Evolutionary conservation across 2,797 vertebrate species (phyloP).

Genomic region (Hydrocynus forskahlii): DNA sequence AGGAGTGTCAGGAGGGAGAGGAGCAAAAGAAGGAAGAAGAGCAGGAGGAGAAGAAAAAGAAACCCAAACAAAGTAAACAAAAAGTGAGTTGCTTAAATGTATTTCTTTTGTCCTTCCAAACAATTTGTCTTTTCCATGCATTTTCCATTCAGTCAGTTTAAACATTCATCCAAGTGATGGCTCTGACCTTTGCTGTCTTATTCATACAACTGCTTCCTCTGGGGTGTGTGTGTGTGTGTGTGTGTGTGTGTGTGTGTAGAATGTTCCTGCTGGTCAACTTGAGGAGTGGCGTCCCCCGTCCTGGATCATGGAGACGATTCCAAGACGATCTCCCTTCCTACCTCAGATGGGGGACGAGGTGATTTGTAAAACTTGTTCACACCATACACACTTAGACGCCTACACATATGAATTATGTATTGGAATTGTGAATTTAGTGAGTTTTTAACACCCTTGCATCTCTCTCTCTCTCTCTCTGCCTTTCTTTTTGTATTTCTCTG

Average conservation of each 20-base stretch:
- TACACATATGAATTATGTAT: neutral
- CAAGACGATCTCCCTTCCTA: constrained; percentile 92
- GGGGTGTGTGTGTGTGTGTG: neutral
- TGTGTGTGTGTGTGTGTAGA: constrained; percentile 34
- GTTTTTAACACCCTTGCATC: too few species aligned
- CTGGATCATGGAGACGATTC: constrained; percentile 95
- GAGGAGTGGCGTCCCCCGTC: constrained; percentile 92
- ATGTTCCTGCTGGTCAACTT: constrained; percentile 84
- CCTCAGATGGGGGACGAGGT: constrained; percentile 99
- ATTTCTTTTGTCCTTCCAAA: neutral
- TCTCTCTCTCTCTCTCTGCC: neutral
- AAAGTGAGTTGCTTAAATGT: constrained; percentile 74
- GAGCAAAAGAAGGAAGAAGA: constrained; percentile 52
- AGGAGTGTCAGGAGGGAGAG: constrained; percentile 63
- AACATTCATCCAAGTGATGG: neutral
- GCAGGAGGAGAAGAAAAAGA: constrained; percentile 79
- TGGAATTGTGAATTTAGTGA: neutral
- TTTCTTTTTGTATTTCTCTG: neutral
- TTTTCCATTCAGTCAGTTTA: neutral
- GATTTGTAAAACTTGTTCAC: constrained; percentile 32
- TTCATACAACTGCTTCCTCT: too few species aligned
- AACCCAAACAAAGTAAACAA: constrained; percentile 87
- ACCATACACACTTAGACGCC: neutral
- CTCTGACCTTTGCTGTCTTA: neutral
- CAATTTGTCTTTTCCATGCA: neutral